Evolutionary conservation across 2,113 vertebrate genomes (phyloP).

Genomic region (Psettodes erumei): DNA sequence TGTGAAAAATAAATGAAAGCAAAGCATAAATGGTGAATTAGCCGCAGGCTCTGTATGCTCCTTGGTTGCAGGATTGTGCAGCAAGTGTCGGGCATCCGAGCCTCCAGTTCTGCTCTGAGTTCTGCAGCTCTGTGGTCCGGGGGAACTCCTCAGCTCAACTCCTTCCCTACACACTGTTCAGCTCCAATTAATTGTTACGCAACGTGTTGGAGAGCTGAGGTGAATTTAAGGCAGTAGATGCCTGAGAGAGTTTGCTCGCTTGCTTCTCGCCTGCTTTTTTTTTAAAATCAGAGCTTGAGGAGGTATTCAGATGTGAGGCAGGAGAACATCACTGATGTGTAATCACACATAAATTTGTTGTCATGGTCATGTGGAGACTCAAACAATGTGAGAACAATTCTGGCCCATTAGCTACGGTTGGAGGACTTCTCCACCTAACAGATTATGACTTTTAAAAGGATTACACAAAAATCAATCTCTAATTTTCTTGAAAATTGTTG

Average conservation of each 20-base stretch:
- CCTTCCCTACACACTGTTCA: too few species aligned
- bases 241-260: neutral
- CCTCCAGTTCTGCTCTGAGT: constrained; percentile 25
- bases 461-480: too few species aligned
- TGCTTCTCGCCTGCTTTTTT: neutral
- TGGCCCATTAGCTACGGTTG: neutral
- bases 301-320: neutral
- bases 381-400: neutral
- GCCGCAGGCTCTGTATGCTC: neutral
- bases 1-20: neutral
- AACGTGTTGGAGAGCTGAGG: constrained; percentile 19
- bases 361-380: too few species aligned
- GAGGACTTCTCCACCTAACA: too few species aligned
- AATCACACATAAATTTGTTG: too few species aligned
- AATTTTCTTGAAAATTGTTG: too few species aligned
- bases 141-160: constrained; percentile 37
- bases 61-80: constrained; percentile 7
- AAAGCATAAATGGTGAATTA: constrained; percentile 32
- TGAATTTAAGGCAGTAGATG: neutral
- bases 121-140: constrained; percentile 17
- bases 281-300: neutral
- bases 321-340: neutral
- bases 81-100: constrained; percentile 48
- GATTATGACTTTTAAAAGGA: too few species aligned
- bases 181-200: too few species aligned